Evolutionary conservation across 2,797 vertebrate species (phyloP).

Genomic region (Anolis apletophallus): DNA sequence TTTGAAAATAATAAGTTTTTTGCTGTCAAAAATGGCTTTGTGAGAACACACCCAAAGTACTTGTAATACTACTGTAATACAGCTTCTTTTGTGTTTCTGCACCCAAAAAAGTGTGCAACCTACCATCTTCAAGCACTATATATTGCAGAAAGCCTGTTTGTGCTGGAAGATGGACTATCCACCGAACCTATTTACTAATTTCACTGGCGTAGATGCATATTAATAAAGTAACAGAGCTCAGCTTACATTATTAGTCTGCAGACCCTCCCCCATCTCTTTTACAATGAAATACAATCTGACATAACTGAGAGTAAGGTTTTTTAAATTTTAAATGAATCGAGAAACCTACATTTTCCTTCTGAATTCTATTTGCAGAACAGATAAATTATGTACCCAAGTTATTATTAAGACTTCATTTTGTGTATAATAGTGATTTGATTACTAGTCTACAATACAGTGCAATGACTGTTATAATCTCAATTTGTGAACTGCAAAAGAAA

Average conservation of each 20-base stretch:
- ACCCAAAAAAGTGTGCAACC: too few species aligned
- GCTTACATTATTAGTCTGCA: not conserved
- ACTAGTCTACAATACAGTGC: constrained; percentile 52
- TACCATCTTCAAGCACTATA: not conserved
- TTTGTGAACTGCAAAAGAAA: constrained; percentile 64
- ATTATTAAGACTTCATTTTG: constrained; percentile 52
- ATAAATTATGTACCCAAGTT: constrained; percentile 38
- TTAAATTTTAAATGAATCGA: constrained; percentile 18
- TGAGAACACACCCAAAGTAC: too few species aligned
- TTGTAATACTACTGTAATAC: too few species aligned
- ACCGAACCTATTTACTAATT: not conserved
- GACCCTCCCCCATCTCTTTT: not conserved
- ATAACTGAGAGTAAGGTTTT: constrained; percentile 22
- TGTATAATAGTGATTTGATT: constrained; percentile 58
- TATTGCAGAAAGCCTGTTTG: not conserved
- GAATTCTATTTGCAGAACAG: constrained; percentile 30
- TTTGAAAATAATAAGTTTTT: too few species aligned
- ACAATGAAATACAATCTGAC: constrained; percentile 15
- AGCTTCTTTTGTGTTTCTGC: too few species aligned
- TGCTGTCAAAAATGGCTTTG: too few species aligned
- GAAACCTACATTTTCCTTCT: constrained; percentile 8
- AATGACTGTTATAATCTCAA: constrained; percentile 62
- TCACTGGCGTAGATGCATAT: not conserved
- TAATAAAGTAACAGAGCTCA: not conserved
- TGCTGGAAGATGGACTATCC: not conserved